Conservation (phyloP, 2,797 vertebrate species). For the Tenualosa ilisha region DNA sequence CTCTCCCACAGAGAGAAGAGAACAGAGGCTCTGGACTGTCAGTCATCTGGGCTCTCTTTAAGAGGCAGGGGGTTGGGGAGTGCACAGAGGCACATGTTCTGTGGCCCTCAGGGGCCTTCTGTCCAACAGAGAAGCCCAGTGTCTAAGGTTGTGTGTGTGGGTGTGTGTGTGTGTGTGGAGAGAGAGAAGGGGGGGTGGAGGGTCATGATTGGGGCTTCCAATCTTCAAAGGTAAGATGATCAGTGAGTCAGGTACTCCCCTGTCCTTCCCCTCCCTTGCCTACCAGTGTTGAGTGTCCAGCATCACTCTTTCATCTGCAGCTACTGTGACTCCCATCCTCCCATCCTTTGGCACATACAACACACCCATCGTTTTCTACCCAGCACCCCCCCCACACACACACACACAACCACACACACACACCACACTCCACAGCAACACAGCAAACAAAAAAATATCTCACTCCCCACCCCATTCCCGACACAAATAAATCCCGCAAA, state of each 20-base stretch:
- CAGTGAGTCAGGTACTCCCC: conserved; percentile 65
- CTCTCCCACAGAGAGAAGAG: conserved; percentile 2
- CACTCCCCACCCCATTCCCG: background rate
- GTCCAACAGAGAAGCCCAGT: background rate
- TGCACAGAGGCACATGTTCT: background rate
- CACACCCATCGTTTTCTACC: conserved; percentile 38
- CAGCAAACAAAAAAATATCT: background rate
- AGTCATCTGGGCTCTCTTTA: conserved; percentile 7
- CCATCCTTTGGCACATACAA: background rate
- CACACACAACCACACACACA: conserved; percentile 18
- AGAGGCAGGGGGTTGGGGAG: background rate
- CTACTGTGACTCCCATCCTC: conserved; percentile 39
- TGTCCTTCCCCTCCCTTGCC: conserved; percentile 49
- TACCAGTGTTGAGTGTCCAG: conserved; percentile 62
- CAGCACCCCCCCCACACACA: conserved; percentile 3
- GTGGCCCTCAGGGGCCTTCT: background rate
- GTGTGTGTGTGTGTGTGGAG: conserved; percentile 9
- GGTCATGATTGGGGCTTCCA: conserved; percentile 37
- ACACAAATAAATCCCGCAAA: background rate
- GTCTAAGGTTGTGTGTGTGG: background rate
- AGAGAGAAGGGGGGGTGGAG: conserved; percentile 26
- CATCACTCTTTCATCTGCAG: conserved; percentile 64
- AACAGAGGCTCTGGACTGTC: background rate
- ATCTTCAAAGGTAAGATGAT: conserved; percentile 75
- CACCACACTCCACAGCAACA: background rate